Base-by-base conservation (phyloP, 2,113 vertebrate genomes). In the Odocoileus virginianus region DNA sequence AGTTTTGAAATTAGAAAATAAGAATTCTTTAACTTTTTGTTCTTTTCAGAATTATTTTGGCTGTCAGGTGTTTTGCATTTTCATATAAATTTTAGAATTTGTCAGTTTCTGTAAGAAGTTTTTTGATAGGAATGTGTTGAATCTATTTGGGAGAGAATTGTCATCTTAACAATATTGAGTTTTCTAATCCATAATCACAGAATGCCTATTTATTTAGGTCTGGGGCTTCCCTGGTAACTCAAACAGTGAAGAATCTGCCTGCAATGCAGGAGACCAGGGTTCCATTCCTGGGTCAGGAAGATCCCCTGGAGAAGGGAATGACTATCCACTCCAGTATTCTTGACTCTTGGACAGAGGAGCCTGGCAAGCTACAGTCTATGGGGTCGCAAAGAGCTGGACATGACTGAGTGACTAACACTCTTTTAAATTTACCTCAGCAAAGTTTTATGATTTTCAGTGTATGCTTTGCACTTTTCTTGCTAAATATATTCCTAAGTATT, bases 341-440 rank as follows among this genome's bases (percentile, higher is more conserved):
- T 76, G 71, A 3, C 36, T 76, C 36, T 74, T 74, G 12, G 36
- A 76, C 21, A 43, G 23, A 76, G 36, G 36, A 14, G 21, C 21
- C 71, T 27, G 12, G 71, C 21, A 27, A 43, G 71, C 36, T 76
- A 12, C 21, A 13, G 67, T 74, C 67, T 21, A 74, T 23, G n/a
- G 10, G 67, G n/a, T 71, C 0, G 0, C 67, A 36, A 36, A 74
- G 71, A 43, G 21, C 3, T 0, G 3, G 36, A 74, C 71, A 40
- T 43, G 71, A 43, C 23, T 76, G 71, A 27, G 71, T 43, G 11
- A 27, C 71, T 27, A 43, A 43, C 36, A 76, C 71, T 43, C 14
- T 74, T 76, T 2, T 27, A 76, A 91, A 61, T 81, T 76, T 50
- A 50, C 43, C 17, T 61, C 76, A 61, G 4, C 15, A 36, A 81